These are phyloP conservation scores for Diloba caeruleocephala DNA, from an alignment of 2,888 invertebrate genomes.

Conservation along the genomic window DNA sequence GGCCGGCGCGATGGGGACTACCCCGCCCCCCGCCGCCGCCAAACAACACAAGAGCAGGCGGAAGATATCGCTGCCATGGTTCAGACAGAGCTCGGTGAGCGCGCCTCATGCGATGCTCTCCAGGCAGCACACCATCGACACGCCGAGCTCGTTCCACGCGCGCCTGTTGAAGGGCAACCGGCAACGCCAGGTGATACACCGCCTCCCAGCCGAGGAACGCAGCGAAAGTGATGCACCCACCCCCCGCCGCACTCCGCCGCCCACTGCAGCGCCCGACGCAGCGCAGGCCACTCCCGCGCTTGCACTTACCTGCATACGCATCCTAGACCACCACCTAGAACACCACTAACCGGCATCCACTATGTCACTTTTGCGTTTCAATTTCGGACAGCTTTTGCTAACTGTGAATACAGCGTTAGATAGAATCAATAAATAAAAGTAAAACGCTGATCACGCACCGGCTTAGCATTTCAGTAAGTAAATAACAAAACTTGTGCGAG, in stretches of 20 bases:
- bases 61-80: conserved; percentile 97
- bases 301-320: conserved; percentile 59
- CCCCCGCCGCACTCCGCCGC: conserved; percentile 37
- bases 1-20: conserved; percentile 74
- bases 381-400: conserved; percentile 18
- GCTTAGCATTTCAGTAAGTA: conserved; percentile 4
- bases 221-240: conserved; percentile 46
- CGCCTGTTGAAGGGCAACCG: conserved; percentile 92
- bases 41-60: conserved; percentile 92
- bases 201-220: conserved; percentile 45
- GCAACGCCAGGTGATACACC: conserved; percentile 84
- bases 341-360: conserved; percentile 24
- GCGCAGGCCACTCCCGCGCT: conserved; percentile 59
- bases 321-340: conserved; percentile 33
- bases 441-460: conserved; percentile 10
- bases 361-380: conserved; percentile 22
- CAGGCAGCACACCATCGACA: conserved; percentile 97
- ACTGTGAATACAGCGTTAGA: conserved; percentile 17
- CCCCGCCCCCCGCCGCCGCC: conserved; percentile 68
- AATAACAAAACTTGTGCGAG: conserved; percentile 7
- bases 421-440: conserved; percentile 8
- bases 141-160: conserved; percentile 95
- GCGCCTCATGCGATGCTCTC: conserved; percentile 93
- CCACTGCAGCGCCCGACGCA: conserved; percentile 42
- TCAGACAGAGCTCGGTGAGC: conserved; percentile 94